These are phyloP conservation scores for Antechinus flavipes DNA, from an alignment of 2,113 vertebrate genomes.

Conservation along the genomic window DNA sequence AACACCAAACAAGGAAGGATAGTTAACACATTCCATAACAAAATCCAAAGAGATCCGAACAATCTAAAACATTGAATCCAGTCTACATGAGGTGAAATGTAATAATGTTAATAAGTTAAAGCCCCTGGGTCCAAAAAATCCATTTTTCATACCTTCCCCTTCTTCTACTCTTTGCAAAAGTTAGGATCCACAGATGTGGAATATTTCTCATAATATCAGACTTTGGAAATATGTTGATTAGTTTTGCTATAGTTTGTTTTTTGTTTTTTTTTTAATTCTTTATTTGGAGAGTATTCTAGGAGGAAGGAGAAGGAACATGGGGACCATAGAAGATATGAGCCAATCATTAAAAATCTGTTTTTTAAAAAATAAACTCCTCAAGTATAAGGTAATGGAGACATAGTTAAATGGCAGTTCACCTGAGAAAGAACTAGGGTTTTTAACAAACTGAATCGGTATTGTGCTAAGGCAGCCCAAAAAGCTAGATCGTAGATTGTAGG, in stretches of 20 bases:
- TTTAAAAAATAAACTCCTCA: not conserved
- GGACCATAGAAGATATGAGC: not conserved
- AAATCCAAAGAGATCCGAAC: not conserved
- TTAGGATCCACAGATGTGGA: not conserved
- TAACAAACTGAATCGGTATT: not conserved
- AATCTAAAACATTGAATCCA: not conserved
- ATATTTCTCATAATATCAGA: not conserved
- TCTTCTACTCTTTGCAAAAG: not conserved
- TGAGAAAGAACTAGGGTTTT: not conserved
- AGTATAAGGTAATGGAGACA: not conserved
- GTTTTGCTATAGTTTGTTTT: not conserved
- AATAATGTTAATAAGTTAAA: not conserved
- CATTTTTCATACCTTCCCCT: not conserved
- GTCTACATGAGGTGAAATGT: not conserved
- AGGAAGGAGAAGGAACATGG: not conserved
- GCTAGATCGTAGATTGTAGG: not conserved
- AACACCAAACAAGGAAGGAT: not conserved
- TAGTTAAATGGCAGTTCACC: not conserved
- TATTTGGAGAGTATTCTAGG: not conserved
- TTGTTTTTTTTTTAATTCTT: not conserved
- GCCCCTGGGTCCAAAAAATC: not conserved
- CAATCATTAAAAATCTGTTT: not conserved
- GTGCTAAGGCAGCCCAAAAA: not conserved
- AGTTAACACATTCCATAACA: not conserved
- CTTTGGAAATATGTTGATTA: not conserved